phyloP scores from a whole-genome alignment of 2,888 invertebrate species.

The Tolmerus cingulatus region DNA sequence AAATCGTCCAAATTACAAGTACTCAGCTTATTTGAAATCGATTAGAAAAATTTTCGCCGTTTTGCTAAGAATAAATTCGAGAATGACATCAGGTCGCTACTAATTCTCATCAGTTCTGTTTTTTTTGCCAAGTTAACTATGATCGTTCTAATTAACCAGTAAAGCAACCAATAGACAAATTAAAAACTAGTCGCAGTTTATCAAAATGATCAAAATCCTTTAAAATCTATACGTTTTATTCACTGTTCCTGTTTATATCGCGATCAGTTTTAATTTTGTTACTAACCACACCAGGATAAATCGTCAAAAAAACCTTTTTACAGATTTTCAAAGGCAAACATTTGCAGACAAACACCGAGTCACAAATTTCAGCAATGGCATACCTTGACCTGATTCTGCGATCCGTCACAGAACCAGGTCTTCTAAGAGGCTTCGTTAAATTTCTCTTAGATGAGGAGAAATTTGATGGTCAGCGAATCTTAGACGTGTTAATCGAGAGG shows the following conservation, averaged over 20 bases:
- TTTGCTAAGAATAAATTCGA: neutral
- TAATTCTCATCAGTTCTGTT: neutral
- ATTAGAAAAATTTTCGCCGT: neutral
- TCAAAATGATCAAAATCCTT: neutral
- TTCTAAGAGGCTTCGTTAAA: slow-evolving; percentile 82
- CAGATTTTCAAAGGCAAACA: slow-evolving; percentile 65
- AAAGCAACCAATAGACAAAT: neutral
- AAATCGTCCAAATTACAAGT: neutral
- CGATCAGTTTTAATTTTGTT: neutral
- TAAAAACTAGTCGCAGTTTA: neutral
- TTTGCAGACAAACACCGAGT: slow-evolving; percentile 84
- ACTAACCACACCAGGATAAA: slow-evolving; percentile 60
- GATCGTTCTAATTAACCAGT: neutral
- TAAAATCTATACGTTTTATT: neutral
- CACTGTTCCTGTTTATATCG: neutral
- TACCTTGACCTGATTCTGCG: slow-evolving; percentile 91
- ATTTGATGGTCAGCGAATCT: slow-evolving; percentile 83
- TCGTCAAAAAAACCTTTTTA: slow-evolving; percentile 55
- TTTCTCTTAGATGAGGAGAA: slow-evolving; percentile 83
- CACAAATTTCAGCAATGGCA: slow-evolving; percentile 90
- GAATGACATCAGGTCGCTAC: neutral
- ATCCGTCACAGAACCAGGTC: slow-evolving; percentile 83
- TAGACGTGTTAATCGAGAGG: slow-evolving; percentile 83
- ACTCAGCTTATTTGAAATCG: neutral
- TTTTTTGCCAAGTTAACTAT: neutral